A percentile compares a stretch with the other conserved stretches of the same genome.
Evolutionary conservation across 1,140 invertebrate species (phyloP).

Genomic region (Cepaea nemoralis): DNA sequence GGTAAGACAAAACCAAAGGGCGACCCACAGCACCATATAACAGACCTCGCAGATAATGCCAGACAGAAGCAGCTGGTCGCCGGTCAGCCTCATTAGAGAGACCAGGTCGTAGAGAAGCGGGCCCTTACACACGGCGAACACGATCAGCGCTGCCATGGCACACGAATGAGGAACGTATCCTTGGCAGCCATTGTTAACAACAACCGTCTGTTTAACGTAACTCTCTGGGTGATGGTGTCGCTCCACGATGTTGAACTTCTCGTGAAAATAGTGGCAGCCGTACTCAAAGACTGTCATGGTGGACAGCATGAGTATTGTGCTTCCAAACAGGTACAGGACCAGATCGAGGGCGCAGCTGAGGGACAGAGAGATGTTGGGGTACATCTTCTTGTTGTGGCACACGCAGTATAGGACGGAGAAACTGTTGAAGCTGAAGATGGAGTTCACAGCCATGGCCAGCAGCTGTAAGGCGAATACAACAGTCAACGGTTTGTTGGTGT

Average conservation of each 20-base stretch:
- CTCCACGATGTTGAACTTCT: constrained; percentile 58
- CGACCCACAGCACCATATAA: constrained; percentile 62
- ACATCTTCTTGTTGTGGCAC: constrained; percentile 50
- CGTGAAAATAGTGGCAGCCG: constrained; percentile 57
- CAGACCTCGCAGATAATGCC: constrained; percentile 59
- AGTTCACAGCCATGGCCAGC: constrained; percentile 52
- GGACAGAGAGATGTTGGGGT: constrained; percentile 46
- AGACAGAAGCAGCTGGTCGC: constrained; percentile 52
- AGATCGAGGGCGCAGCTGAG: constrained; percentile 45
- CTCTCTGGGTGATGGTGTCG: constrained; percentile 51
- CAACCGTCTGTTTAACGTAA: constrained; percentile 52
- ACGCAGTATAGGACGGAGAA: constrained; percentile 58
- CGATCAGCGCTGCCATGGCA: constrained; percentile 57
- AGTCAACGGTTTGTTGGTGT: constrained; percentile 61
- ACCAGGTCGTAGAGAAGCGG: constrained; percentile 61
- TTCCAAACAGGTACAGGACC: constrained; percentile 53
- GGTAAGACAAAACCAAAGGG: constrained; percentile 62
- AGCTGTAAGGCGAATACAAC: constrained; percentile 59
- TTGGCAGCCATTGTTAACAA: constrained; percentile 56
- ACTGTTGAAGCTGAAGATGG: constrained; percentile 55
- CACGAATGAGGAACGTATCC: constrained; percentile 60
- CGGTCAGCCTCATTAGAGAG: constrained; percentile 53
- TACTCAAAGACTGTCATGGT: constrained; percentile 62
- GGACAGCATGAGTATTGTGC: constrained; percentile 53
- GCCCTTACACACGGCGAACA: constrained; percentile 55